Evolutionary conservation across 2,797 vertebrate species (phyloP).

Genomic region (Danio kyathit): DNA sequence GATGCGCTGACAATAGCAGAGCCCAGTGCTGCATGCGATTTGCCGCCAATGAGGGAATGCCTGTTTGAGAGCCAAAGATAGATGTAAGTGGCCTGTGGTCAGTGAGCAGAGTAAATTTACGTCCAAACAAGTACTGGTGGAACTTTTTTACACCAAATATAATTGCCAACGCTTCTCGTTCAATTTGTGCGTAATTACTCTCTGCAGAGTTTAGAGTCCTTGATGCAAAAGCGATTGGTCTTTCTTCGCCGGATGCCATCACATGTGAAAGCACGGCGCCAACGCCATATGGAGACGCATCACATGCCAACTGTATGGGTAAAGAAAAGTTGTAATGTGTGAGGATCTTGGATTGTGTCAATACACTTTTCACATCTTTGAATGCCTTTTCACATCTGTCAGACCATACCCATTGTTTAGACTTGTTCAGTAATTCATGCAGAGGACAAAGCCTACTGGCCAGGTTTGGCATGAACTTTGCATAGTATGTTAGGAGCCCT

Average conservation of each 20-base stretch:
- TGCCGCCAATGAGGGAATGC: background rate
- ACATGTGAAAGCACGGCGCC: no score
- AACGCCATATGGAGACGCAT: background rate
- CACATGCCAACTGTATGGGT: background rate
- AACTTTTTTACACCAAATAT: background rate
- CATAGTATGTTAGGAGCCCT: background rate
- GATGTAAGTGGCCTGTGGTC: background rate
- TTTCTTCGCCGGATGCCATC: background rate
- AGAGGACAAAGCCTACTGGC: background rate
- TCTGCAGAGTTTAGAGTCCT: constrained; percentile 24
- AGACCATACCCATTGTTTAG: background rate
- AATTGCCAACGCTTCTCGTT: background rate
- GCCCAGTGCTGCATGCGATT: constrained; percentile 2
- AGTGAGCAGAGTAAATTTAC: background rate
- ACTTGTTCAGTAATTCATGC: background rate
- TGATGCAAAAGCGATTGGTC: constrained; percentile 24
- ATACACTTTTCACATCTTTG: no score
- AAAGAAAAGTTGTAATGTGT: background rate
- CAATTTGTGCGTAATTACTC: constrained; percentile 4
- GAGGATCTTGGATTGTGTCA: background rate
- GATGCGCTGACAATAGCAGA: background rate
- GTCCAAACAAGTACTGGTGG: background rate
- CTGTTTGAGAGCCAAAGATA: background rate
- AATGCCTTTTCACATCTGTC: background rate
- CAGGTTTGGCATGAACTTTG: background rate